Conservation (phyloP, 2,888 invertebrate species). For the Zonitis immaculata region DNA sequence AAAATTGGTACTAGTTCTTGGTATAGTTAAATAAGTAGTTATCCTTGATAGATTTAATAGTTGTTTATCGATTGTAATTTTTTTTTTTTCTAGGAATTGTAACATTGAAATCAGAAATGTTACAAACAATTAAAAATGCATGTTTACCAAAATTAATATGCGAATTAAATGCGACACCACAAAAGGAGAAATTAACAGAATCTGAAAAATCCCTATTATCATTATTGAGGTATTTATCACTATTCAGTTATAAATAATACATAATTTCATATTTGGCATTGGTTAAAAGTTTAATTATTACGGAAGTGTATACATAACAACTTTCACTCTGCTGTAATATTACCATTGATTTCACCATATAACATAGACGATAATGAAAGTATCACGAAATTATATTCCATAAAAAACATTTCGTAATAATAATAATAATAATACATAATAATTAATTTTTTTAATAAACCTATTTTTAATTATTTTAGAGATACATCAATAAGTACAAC, state of each 20-base stretch:
- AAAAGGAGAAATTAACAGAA: constrained; percentile 57
- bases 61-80: neutral
- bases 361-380: neutral
- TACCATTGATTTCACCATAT: constrained; percentile 19
- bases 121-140: constrained; percentile 58
- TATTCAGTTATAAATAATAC: constrained; percentile 22
- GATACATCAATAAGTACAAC: constrained; percentile 60
- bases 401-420: neutral
- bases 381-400: neutral
- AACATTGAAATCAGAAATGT: constrained; percentile 50
- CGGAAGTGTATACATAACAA: constrained; percentile 30
- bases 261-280: no score
- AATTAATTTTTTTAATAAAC: no score
- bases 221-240: constrained; percentile 52
- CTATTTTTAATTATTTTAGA: constrained; percentile 46
- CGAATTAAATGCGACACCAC: constrained; percentile 58
- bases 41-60: neutral
- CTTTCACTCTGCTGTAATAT: constrained; percentile 29
- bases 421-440: neutral
- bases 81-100: constrained; percentile 43
- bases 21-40: neutral
- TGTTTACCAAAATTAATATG: constrained; percentile 64
- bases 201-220: constrained; percentile 58
- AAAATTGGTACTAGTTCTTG: neutral
- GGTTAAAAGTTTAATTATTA: no score